phyloP scores from a whole-genome alignment of 2,113 vertebrate species.

The Odobenus rosmarus region DNA sequence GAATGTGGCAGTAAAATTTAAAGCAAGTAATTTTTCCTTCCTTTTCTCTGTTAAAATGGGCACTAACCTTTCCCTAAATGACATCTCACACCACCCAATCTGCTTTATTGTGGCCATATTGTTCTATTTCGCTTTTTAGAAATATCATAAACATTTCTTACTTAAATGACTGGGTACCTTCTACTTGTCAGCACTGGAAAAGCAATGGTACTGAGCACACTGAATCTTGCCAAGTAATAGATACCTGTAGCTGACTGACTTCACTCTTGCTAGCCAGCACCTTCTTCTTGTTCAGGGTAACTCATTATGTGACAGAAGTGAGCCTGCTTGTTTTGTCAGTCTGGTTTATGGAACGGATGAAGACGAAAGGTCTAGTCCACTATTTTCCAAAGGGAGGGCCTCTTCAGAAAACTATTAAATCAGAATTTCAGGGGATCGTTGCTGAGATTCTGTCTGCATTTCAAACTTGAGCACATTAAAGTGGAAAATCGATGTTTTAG shows the following conservation, averaged over 20 bases:
- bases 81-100: not conserved
- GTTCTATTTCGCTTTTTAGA: not conserved
- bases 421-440: not conserved
- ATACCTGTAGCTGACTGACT: not conserved
- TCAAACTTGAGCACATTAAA: not conserved
- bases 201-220: not conserved
- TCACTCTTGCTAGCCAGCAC: not conserved
- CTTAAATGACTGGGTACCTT: not conserved
- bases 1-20: constrained; percentile 39
- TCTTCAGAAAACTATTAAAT: not conserved
- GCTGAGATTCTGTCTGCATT: not conserved
- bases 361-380: not conserved
- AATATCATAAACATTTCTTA: not conserved
- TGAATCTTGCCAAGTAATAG: not conserved
- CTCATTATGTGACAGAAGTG: not conserved
- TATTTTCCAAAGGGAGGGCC: not conserved
- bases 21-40: not conserved
- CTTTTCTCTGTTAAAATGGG: constrained; percentile 21
- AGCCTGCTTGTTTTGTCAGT: not conserved
- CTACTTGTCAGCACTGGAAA: not conserved
- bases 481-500: not conserved
- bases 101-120: not conserved
- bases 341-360: not conserved
- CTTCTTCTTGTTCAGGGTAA: not conserved
- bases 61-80: not conserved